Evolutionary conservation across 2,888 invertebrate genomes (phyloP).

Genomic region (Chrysopilus asiliformis): DNA sequence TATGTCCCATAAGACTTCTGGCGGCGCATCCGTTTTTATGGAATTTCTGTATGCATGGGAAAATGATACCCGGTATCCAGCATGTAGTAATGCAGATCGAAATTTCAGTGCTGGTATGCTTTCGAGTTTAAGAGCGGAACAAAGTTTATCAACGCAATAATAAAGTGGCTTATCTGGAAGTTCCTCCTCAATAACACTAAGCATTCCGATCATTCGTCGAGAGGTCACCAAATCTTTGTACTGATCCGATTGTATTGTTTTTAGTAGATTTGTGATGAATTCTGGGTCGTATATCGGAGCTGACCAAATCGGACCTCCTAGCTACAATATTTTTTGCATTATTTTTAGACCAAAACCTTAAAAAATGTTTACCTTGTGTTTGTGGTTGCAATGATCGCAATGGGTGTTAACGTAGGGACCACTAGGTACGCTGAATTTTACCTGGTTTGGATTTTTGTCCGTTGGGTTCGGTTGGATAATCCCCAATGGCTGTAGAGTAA

Average conservation of each 20-base stretch:
- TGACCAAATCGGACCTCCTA: slow-evolving; percentile 93
- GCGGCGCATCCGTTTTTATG: slow-evolving; percentile 86
- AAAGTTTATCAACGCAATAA: slow-evolving; percentile 67
- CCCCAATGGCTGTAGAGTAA: slow-evolving; percentile 65
- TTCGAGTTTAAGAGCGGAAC: slow-evolving; percentile 55
- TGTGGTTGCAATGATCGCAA: slow-evolving; percentile 65
- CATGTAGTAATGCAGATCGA: slow-evolving; percentile 81
- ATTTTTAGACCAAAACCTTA: background rate
- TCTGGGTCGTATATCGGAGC: slow-evolving; percentile 65
- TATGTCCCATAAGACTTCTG: slow-evolving; percentile 80
- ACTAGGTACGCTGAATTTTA: slow-evolving; percentile 52
- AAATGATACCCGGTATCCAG: slow-evolving; percentile 80
- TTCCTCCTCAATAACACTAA: slow-evolving; percentile 74
- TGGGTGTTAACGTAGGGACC: slow-evolving; percentile 51
- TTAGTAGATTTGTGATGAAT: slow-evolving; percentile 60
- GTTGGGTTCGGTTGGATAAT: slow-evolving; percentile 43
- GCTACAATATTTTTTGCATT: slow-evolving; percentile 33
- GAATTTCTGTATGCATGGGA: slow-evolving; percentile 83
- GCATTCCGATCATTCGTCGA: slow-evolving; percentile 63
- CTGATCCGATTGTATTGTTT: slow-evolving; percentile 34
- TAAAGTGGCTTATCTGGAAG: slow-evolving; percentile 73
- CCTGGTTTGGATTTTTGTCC: slow-evolving; percentile 42
- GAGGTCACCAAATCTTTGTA: slow-evolving; percentile 47
- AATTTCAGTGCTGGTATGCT: slow-evolving; percentile 52
- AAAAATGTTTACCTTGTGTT: slow-evolving; percentile 49